Percentiles rank a stretch among this genome's conserved stretches.
Conservation (phyloP, 1,140 invertebrate species). For the Aphidius gifuensis region DNA sequence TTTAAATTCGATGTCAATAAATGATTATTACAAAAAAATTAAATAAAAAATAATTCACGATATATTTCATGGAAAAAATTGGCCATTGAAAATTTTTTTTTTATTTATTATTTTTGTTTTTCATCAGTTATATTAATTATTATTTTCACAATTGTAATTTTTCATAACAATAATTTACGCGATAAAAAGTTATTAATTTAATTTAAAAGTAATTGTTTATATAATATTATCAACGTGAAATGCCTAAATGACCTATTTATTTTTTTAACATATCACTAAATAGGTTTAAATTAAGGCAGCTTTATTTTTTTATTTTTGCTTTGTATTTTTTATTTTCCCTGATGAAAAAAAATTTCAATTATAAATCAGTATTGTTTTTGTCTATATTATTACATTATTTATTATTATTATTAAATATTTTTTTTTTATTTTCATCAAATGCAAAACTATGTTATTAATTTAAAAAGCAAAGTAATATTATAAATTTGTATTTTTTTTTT, state of each 20-base stretch:
- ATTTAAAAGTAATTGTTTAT: slow-evolving; percentile 4
- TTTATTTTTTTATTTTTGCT: slow-evolving; percentile 7
- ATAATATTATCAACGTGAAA: slow-evolving; percentile 11
- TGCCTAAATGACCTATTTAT: slow-evolving; percentile 23
- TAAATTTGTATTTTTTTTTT: neutral
- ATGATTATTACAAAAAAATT: too few species aligned
- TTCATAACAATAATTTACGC: too few species aligned
- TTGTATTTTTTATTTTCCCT: slow-evolving; percentile 8
- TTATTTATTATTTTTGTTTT: too few species aligned
- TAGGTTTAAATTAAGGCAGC: slow-evolving; percentile 23
- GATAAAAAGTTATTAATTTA: slow-evolving; percentile 5
- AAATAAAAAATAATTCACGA: too few species aligned
- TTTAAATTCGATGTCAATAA: too few species aligned
- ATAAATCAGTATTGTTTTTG: neutral
- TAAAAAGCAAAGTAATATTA: slow-evolving; percentile 11
- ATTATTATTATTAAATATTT: neutral
- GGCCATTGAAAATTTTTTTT: too few species aligned
- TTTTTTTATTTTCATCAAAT: neutral
- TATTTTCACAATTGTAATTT: too few species aligned
- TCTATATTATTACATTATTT: neutral
- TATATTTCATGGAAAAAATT: too few species aligned
- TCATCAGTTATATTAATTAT: too few species aligned
- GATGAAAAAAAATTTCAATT: neutral
- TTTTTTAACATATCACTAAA: slow-evolving; percentile 23
- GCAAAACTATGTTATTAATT: neutral